These are phyloP conservation scores for Siniperca obscura DNA, from an alignment of 2,797 vertebrate genomes.

Conservation along the genomic window DNA sequence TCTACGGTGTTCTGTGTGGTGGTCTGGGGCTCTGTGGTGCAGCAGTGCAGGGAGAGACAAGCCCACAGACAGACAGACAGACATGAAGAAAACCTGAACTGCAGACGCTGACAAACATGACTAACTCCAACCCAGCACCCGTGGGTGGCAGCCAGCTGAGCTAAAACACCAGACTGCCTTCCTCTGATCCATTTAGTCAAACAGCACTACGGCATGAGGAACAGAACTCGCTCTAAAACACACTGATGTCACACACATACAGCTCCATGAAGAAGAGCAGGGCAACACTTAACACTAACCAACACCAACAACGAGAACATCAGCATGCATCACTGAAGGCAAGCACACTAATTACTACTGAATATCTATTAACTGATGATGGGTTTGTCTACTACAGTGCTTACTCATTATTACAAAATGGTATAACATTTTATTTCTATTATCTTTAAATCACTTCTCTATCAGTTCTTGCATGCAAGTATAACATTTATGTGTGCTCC, in stretches of 20 bases:
- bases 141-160: slow-evolving; percentile 39
- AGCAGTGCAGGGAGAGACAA: slow-evolving; percentile 35
- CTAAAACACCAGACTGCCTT: slow-evolving; percentile 30
- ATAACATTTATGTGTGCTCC: neutral
- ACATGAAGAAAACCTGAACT: slow-evolving; percentile 44
- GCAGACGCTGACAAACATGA: slow-evolving; percentile 25
- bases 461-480: no score
- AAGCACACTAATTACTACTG: neutral
- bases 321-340: neutral
- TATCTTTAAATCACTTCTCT: neutral
- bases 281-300: neutral
- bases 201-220: neutral
- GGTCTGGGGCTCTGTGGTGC: slow-evolving; percentile 70
- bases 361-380: neutral
- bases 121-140: slow-evolving; percentile 27
- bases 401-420: neutral
- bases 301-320: neutral
- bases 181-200: slow-evolving; percentile 46
- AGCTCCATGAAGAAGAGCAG: neutral
- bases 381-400: neutral
- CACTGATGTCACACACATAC: neutral
- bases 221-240: neutral
- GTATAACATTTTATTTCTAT: neutral
- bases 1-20: slow-evolving; percentile 60
- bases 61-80: slow-evolving; percentile 47